A percentile compares a stretch with the other conserved stretches of the same genome.
These are phyloP conservation scores for Hydrophis major DNA, from an alignment of 2,797 vertebrate genomes.

Conservation along the genomic window DNA sequence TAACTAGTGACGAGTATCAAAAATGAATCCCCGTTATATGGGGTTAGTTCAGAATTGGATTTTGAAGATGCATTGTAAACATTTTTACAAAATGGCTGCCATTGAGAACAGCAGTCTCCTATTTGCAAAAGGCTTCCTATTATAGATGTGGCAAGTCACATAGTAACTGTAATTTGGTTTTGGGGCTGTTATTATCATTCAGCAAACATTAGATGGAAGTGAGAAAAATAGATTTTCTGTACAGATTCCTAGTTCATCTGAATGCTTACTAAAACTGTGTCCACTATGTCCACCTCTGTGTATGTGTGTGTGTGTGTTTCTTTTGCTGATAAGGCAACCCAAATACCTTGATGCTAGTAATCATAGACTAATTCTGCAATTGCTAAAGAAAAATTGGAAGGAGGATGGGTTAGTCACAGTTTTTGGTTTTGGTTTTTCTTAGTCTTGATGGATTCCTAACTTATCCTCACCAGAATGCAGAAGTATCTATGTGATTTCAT, in stretches of 20 bases:
- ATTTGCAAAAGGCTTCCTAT: not conserved
- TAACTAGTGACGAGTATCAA: not conserved
- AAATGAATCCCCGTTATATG: not conserved
- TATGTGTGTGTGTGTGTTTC: not conserved
- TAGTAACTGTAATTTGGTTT: not conserved
- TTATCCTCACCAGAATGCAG: not conserved
- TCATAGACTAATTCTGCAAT: not conserved
- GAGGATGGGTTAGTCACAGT: not conserved
- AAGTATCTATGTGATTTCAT: not conserved
- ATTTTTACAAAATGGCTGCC: not conserved
- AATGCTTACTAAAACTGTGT: not conserved
- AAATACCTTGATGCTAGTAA: not conserved
- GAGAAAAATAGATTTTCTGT: not conserved
- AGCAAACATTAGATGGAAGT: not conserved
- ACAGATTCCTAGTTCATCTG: not conserved
- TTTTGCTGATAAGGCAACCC: not conserved
- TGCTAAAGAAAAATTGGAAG: not conserved
- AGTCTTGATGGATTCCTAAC: not conserved
- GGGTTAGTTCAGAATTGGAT: not conserved
- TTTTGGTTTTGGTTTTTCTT: not conserved
- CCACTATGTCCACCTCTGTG: not conserved
- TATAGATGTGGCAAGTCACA: not conserved
- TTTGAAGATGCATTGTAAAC: not conserved
- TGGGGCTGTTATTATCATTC: not conserved
- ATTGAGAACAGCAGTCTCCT: not conserved